Conservation (phyloP, 2,113 vertebrate genomes). For the Melanerpes formicivorus region DNA sequence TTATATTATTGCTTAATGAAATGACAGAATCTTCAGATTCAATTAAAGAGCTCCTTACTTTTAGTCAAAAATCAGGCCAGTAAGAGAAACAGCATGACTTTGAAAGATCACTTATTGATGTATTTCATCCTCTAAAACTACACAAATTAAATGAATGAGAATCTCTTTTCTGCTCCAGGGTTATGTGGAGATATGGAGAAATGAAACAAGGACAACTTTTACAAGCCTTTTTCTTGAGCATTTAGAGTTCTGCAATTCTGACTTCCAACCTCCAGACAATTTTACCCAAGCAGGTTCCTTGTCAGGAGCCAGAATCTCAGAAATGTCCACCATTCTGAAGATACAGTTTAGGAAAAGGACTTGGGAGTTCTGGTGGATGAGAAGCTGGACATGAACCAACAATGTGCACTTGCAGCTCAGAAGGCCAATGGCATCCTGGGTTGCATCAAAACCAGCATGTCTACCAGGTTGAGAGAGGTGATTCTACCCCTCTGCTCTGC, state of each 20-base stretch:
- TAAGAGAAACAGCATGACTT: neutral
- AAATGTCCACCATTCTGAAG: neutral
- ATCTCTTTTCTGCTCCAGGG: neutral
- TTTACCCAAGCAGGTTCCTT: rapidly evolving
- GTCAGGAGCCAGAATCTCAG: neutral
- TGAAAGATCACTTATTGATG: neutral
- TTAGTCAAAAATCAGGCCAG: neutral
- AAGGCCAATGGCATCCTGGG: no score
- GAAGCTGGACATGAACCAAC: no score
- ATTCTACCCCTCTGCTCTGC: no score
- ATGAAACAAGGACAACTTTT: neutral
- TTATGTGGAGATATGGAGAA: rapidly evolving
- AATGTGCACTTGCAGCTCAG: no score
- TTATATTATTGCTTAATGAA: neutral
- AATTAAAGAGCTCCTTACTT: neutral
- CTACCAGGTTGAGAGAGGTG: no score
- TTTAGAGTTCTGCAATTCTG: neutral
- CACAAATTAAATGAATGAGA: neutral
- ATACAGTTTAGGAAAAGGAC: neutral
- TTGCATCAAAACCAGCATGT: no score
- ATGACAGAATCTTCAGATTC: constrained; percentile 7
- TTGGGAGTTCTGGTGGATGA: no score
- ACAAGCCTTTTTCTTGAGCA: neutral
- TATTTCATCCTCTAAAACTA: neutral
- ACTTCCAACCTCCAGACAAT: neutral